A percentile compares a stretch with the other conserved stretches of the same genome.
phyloP scores from a whole-genome alignment of 1,140 invertebrate genomes.

The Diorhabda sublineata region DNA sequence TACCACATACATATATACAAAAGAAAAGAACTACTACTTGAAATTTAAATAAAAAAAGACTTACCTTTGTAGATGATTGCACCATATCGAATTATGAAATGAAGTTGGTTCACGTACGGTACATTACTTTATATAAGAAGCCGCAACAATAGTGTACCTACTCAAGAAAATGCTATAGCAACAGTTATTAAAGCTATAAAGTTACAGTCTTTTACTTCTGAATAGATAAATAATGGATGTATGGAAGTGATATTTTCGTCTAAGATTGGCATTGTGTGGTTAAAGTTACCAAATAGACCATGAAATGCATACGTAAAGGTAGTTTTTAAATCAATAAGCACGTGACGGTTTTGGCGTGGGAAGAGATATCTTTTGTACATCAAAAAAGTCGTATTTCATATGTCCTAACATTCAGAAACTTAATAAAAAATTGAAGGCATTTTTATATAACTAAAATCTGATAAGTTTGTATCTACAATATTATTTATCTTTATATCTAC shows the following conservation, averaged over 20 bases:
- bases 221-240: slow-evolving; percentile 12
- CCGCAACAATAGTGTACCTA: background rate
- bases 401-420: too few relatives aligned
- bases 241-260: background rate
- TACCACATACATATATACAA: too few relatives aligned
- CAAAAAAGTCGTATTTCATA: too few relatives aligned
- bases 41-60: background rate
- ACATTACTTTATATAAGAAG: slow-evolving; percentile 9
- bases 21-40: too few relatives aligned
- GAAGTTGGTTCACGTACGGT: background rate
- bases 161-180: background rate
- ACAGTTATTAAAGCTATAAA: background rate
- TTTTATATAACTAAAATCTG: too few relatives aligned
- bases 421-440: too few relatives aligned
- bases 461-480: too few relatives aligned
- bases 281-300: slow-evolving; percentile 1
- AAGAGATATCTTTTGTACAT: too few relatives aligned
- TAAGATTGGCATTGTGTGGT: background rate
- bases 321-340: too few relatives aligned
- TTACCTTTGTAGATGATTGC: slow-evolving; percentile 3
- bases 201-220: slow-evolving; percentile 5
- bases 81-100: slow-evolving; percentile 6
- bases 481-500: too few relatives aligned
- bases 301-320: background rate
- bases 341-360: too few relatives aligned